A percentile compares a stretch with the other conserved stretches of the same genome.
Conservation (phyloP, 2,888 invertebrate genomes). For the Poecilobothrus nobilitatus region DNA sequence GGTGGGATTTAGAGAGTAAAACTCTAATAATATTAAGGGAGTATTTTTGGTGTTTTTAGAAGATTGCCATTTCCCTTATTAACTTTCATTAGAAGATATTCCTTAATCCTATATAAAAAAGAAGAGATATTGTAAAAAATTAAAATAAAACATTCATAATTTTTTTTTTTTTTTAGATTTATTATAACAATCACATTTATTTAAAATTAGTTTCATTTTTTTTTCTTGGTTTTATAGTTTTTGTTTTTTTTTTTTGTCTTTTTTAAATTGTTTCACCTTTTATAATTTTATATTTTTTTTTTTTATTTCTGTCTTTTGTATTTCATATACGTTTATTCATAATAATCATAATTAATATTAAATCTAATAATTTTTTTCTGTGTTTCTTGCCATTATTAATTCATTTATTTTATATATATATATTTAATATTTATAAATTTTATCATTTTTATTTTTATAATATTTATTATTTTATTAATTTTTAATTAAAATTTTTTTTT, state of each 20-base stretch:
- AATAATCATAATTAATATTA: neutral
- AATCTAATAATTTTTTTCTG: neutral
- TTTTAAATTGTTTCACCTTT: conserved; percentile 1
- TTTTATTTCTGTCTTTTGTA: neutral
- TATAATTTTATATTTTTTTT: neutral
- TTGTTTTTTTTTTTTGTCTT: neutral
- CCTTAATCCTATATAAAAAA: no score
- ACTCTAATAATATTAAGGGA: no score
- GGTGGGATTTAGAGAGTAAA: no score
- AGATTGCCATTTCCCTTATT: no score
- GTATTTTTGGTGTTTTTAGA: no score
- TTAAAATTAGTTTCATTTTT: conserved; percentile 6
- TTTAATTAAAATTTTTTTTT: neutral
- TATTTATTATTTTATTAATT: neutral
- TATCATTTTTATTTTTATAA: neutral
- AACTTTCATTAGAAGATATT: no score
- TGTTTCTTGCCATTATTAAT: neutral
- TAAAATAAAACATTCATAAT: no score
- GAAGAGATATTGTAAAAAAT: no score
- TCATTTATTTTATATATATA: neutral
- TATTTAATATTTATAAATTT: neutral
- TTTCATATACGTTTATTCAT: conserved; percentile 1
- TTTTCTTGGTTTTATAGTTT: neutral
- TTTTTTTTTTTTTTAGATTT: neutral
- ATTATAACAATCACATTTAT: conserved; percentile 6